phyloP scores from a whole-genome alignment of 1,140 invertebrate species.

The Lucilia cuprina region DNA sequence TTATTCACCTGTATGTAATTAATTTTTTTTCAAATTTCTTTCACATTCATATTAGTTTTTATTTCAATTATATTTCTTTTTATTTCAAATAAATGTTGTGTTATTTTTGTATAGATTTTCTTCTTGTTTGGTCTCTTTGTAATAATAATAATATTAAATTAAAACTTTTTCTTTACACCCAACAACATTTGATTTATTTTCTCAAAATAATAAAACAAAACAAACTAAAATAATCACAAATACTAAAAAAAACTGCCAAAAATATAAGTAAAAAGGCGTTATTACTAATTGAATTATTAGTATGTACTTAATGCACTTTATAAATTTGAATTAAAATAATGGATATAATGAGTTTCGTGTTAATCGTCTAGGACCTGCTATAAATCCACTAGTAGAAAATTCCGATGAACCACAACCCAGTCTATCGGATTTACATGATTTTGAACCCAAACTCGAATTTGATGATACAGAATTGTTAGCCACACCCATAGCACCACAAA shows the following conservation, averaged over 20 bases:
- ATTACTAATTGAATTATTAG: constrained; percentile 39
- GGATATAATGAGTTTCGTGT: constrained; percentile 37
- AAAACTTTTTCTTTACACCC: constrained; percentile 4
- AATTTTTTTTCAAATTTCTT: no score
- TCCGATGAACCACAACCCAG: constrained; percentile 86
- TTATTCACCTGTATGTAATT: no score
- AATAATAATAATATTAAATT: background rate
- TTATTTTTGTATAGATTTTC: background rate
- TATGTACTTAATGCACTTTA: constrained; percentile 31
- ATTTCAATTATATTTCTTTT: no score
- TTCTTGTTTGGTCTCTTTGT: background rate
- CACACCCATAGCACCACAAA: constrained; percentile 49
- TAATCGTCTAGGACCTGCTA: constrained; percentile 52
- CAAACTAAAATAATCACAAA: constrained; percentile 24
- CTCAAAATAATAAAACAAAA: constrained; percentile 21
- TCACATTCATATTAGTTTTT: no score
- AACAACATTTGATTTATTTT: constrained; percentile 11
- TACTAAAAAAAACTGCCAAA: constrained; percentile 24
- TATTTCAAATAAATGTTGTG: background rate
- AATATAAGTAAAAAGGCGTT: constrained; percentile 29
- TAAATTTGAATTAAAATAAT: constrained; percentile 19
- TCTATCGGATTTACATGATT: constrained; percentile 89
- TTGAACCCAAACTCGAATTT: constrained; percentile 94
- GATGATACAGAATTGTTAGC: constrained; percentile 82
- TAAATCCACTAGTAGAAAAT: constrained; percentile 64